Base-by-base conservation (phyloP, 2,888 invertebrate species). In the Cataglyphis albicans region DNA sequence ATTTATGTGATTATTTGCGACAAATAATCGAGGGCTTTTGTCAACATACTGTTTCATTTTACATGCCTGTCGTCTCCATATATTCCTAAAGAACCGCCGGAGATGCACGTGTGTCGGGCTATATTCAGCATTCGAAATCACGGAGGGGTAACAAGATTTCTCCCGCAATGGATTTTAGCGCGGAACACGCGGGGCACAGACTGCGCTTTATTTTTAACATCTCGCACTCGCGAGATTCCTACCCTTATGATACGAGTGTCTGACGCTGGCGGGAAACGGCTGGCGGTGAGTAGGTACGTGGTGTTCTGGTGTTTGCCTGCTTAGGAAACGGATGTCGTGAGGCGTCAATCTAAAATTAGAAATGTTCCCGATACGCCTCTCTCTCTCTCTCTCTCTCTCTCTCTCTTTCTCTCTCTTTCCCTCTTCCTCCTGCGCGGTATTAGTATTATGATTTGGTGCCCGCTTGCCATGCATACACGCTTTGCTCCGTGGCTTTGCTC, bases 331-430 rank as follows among this genome's bases (percentile, higher is more conserved):
- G 68, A 78, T 67, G 82, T 48, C 82, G 59, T 18, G 57, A 76
- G 76, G 38, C 59, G 48, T 82, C 44, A 70, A 80, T 87, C 88
- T 87, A 88, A 84, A 88, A 86, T 87, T 88, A 88, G 88, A 84
- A 73, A 41, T 48, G 57, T 38, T 41, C 55, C 12, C 68, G 81
- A 65, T 67, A 59, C 38, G 18, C 5, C 25, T 41, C 10, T 76
- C 70, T 70, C n/a, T 18, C 70, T 68, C 12, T n/a, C n/a, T 18
- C 12, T n/a, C 25, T 25, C 25, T 25, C 25, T 9, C 32, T 74
- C 70, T 68, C 12, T n/a, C n/a, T 18, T 7, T n/a, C 25, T 25
- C 25, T 25, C 25, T 9, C 32, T 74, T 35, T 38, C 29, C 57
- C 44, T 38, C 15, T 41, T 12, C 12, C 41, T 35, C 44, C 25